Conservation (phyloP, 1,140 invertebrate genomes). For the Euura lappo region DNA sequence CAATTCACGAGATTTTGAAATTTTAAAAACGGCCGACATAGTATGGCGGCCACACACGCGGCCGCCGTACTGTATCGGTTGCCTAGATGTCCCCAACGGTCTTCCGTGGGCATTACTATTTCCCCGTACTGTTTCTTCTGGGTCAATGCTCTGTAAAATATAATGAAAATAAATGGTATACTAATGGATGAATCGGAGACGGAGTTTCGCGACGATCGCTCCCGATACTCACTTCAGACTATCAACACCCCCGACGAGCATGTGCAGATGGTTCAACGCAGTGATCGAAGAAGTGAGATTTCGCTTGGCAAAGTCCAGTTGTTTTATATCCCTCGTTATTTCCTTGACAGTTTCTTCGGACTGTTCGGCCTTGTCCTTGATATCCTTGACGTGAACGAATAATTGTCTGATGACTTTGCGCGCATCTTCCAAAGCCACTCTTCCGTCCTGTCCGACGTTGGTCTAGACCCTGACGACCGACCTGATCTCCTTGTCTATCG, state of each 20-base stretch:
- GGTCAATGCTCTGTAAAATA: conserved; percentile 62
- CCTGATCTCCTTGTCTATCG: conserved; percentile 87
- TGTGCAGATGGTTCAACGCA: conserved; percentile 96
- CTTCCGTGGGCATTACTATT: conserved; percentile 92
- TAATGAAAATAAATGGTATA: too few species aligned
- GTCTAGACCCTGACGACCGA: conserved; percentile 87
- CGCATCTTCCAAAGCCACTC: conserved; percentile 83
- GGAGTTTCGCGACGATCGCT: too few species aligned
- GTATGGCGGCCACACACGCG: too few species aligned
- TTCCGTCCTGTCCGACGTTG: conserved; percentile 80
- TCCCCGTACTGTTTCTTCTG: conserved; percentile 89
- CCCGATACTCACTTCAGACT: conserved; percentile 71
- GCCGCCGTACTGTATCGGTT: too few species aligned
- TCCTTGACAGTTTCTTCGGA: conserved; percentile 97
- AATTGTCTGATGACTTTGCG: conserved; percentile 90
- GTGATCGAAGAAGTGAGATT: conserved; percentile 98
- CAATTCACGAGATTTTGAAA: too few species aligned
- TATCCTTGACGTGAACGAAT: conserved; percentile 90
- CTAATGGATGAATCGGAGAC: too few species aligned
- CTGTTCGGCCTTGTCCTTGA: conserved; percentile 91
- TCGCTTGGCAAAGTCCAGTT: conserved; percentile 96
- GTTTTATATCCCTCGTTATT: conserved; percentile 98
- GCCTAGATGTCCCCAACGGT: too few species aligned
- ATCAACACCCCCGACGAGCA: conserved; percentile 96
- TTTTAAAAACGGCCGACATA: too few species aligned